These are phyloP conservation scores for Dermatemys mawii DNA, from an alignment of 2,113 vertebrate genomes.

Conservation along the genomic window DNA sequence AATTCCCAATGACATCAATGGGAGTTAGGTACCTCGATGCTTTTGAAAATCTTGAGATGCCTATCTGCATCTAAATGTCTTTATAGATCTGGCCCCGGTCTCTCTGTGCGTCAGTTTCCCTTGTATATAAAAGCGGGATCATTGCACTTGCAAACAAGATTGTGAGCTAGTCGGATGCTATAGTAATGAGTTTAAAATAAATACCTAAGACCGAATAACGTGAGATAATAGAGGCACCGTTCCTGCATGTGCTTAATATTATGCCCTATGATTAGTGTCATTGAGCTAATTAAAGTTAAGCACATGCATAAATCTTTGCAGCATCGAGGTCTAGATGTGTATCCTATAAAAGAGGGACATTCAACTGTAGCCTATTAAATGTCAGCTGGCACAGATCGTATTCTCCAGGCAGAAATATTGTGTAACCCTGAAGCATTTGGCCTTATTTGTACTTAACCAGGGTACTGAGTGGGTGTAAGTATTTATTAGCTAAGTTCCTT, in stretches of 20 bases:
- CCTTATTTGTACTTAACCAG: background rate
- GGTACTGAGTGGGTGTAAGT: background rate
- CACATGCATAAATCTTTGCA: background rate
- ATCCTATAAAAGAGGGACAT: background rate
- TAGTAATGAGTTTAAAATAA: background rate
- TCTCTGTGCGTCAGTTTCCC: background rate
- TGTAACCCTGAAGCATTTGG: background rate
- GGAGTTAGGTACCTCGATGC: too few species aligned
- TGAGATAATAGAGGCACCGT: background rate
- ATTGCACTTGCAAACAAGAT: background rate
- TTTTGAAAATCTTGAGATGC: too few species aligned
- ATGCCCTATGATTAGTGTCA: background rate
- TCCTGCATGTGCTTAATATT: background rate
- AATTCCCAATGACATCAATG: too few species aligned
- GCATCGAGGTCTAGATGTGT: background rate
- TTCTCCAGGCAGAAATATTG: background rate
- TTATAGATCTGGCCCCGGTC: background rate
- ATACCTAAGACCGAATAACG: background rate
- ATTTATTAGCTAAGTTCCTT: background rate
- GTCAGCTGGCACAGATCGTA: background rate
- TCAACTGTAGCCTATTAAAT: background rate
- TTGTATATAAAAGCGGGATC: background rate
- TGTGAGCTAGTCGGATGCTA: background rate
- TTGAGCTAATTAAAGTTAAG: background rate
- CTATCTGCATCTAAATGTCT: too few species aligned